These are phyloP conservation scores for Salvelinus sp. DNA, from an alignment of 2,113 vertebrate genomes.

Conservation along the genomic window DNA sequence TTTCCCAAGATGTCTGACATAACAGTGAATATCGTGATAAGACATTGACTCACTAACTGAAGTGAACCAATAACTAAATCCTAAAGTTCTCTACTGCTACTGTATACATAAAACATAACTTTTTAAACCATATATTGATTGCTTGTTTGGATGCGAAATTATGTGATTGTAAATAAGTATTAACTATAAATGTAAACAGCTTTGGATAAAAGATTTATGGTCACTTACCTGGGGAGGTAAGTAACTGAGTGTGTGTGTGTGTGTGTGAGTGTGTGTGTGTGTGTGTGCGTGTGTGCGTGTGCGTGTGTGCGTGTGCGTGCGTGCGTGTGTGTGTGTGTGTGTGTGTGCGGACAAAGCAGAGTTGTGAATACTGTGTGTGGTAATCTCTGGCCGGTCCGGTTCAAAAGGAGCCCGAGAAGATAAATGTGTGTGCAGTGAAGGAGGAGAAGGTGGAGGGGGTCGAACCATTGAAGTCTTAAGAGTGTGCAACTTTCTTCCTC, in stretches of 20 bases:
- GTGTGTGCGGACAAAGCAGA: conserved; percentile 16
- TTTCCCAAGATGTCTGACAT: too few relatives aligned
- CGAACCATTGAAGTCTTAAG: conserved; percentile 88
- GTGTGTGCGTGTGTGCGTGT: neutral
- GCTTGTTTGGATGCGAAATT: too few relatives aligned
- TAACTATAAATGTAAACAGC: too few relatives aligned
- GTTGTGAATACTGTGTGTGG: conserved; percentile 82
- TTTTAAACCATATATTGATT: too few relatives aligned
- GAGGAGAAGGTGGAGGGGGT: conserved; percentile 48
- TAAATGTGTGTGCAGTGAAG: conserved; percentile 58
- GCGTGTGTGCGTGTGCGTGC: too few relatives aligned
- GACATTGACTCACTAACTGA: too few relatives aligned
- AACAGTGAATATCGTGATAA: too few relatives aligned
- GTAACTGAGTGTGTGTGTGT: neutral
- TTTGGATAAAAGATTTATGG: too few relatives aligned
- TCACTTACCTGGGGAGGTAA: neutral
- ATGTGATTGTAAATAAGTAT: too few relatives aligned
- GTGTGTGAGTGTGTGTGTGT: conserved; percentile 20
- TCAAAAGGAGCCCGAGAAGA: conserved; percentile 82
- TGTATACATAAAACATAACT: too few relatives aligned
- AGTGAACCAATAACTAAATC: too few relatives aligned
- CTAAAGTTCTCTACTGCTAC: too few relatives aligned
- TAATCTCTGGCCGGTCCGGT: conserved; percentile 79
- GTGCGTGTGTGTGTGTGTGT: neutral
- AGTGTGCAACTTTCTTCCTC: conserved; percentile 82